Base-by-base conservation (phyloP, 2,113 vertebrate species). In the Cavia porcellus region DNA sequence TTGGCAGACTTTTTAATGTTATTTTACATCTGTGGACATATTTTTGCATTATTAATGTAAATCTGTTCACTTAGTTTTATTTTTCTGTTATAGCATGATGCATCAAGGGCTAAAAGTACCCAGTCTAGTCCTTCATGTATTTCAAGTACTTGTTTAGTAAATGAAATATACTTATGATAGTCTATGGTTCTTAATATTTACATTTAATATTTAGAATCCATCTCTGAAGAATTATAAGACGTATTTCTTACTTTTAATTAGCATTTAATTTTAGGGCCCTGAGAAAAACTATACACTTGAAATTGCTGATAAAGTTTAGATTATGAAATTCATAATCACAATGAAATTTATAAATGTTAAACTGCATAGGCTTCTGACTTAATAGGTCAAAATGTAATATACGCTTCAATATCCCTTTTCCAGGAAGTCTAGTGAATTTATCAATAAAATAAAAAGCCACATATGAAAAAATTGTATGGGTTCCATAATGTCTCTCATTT, bases 331-430 rank as follows among this genome's bases (percentile, higher is more conserved):
- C 19, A 72, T 38, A 32, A 74, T 86, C 42, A 86, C 25, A 84
- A 9, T 74, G 3, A 84, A 38, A 83, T 96, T 72, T 85, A 28
- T 90, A 85, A 90, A 84, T 87, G 42, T 32, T 59, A 68, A 90
- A 30, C 9, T 47, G 24, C 10, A 62, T 12, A 52, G 5, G 61
- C 50, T 28, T 95, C 30, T 93, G 32, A 93, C 3, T 72, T 75
- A 90, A 35, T 38, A 84, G 68, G 6, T 45, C 14, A 74, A 42
- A 15, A 4, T 68, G 4, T 74, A 57, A 47, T 75, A 30, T 19
- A 13, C 92, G 47, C 45, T 62, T 93, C 12, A 84, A 10, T 91
- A 75, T 64, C 7, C 0, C 22, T 74, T 50, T 62, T 30, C 62
- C 25, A 84, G 79, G 62, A 95, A 93, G 47, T 62, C 8, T 25